Conservation (phyloP, 2,888 invertebrate species). For the Acleris laterana region DNA sequence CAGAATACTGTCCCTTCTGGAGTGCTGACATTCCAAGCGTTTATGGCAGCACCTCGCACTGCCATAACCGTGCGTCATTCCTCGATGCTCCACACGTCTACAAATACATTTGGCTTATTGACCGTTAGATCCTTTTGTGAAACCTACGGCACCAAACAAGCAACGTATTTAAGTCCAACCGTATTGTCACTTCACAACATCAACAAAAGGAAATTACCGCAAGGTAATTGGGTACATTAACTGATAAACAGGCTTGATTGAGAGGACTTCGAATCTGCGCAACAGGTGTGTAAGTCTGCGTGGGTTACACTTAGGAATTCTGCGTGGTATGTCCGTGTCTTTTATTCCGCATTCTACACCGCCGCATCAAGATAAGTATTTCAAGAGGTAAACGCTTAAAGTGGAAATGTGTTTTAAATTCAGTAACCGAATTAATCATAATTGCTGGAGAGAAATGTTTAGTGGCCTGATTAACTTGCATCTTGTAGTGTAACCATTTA, state of each 20-base stretch:
- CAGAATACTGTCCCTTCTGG: slow-evolving; percentile 68
- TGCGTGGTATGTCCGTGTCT: slow-evolving; percentile 42
- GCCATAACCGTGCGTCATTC: slow-evolving; percentile 68
- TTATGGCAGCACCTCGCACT: slow-evolving; percentile 61
- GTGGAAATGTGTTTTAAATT: slow-evolving; percentile 23
- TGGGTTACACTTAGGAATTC: slow-evolving; percentile 52
- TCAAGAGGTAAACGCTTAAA: slow-evolving; percentile 15
- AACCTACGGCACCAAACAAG: slow-evolving; percentile 10
- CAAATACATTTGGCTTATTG: slow-evolving; percentile 61
- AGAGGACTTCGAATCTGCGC: slow-evolving; percentile 42
- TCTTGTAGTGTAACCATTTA: slow-evolving; percentile 10
- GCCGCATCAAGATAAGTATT: slow-evolving; percentile 34
- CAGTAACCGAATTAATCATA: slow-evolving; percentile 26
- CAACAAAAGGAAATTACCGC: background rate
- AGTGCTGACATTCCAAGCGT: slow-evolving; percentile 64
- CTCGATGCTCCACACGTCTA: slow-evolving; percentile 70
- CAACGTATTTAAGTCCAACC: slow-evolving; percentile 43
- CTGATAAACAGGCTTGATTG: slow-evolving; percentile 10
- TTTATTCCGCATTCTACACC: slow-evolving; percentile 41
- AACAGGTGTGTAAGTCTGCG: slow-evolving; percentile 58
- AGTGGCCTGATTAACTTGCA: slow-evolving; percentile 27
- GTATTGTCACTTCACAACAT: slow-evolving; percentile 2
- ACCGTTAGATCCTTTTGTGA: slow-evolving; percentile 69
- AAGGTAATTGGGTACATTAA: background rate
- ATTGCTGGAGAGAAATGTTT: slow-evolving; percentile 18